A percentile compares a stretch with the other conserved stretches of the same genome.
phyloP scores from a whole-genome alignment of 1,140 invertebrate species.

The Brachionus rotundiformis region DNA sequence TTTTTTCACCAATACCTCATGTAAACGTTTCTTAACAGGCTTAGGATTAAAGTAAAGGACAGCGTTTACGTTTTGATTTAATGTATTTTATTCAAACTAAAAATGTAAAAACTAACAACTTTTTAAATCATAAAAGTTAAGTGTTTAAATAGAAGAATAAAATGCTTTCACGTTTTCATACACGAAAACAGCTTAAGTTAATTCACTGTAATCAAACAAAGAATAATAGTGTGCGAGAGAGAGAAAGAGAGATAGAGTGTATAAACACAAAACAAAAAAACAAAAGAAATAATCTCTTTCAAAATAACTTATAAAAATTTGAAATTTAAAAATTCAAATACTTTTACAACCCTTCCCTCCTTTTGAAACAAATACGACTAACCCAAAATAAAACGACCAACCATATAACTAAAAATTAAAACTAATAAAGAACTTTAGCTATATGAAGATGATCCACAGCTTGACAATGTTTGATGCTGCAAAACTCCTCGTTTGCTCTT shows the following conservation, averaged over 20 bases:
- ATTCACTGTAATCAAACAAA: neutral
- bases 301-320: slow-evolving; percentile 2
- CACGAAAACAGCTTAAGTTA: neutral
- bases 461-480: neutral
- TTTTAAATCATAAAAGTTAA: neutral
- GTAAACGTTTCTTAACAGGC: neutral
- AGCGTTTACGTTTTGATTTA: neutral
- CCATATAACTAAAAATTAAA: neutral
- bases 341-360: neutral
- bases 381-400: neutral
- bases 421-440: slow-evolving; percentile 1
- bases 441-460: neutral
- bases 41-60: neutral
- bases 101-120: neutral
- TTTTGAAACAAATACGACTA: neutral
- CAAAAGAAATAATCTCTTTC: neutral
- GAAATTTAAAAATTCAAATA: slow-evolving; percentile 1
- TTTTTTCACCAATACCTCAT: no score
- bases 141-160: slow-evolving; percentile 5
- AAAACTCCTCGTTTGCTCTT: neutral
- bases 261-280: no score
- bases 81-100: neutral
- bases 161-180: neutral
- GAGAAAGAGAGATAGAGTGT: neutral
- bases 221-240: neutral